Evolutionary conservation across 2,888 invertebrate genomes (phyloP), one percentile per base, ranked within the genome.

Genomic region (Eupeodes luniger): DNA sequence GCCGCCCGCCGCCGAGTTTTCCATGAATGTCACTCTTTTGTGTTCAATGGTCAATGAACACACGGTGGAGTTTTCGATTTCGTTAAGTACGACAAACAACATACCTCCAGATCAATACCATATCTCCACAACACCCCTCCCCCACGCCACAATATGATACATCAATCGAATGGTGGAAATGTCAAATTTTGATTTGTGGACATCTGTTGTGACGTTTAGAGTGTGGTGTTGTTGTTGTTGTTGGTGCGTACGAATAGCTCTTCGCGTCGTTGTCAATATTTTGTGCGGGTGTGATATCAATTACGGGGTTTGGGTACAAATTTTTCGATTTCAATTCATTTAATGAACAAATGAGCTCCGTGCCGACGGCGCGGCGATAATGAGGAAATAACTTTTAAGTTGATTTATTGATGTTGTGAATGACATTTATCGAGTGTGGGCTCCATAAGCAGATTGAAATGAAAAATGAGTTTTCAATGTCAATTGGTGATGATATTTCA

Each of bases 171-270:
- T 55, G 36, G 69, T 81, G 62, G 7, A 76, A 81, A 75, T 82
- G 86, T 75, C 79, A 86, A 70, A 64, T 55, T 83, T 82, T 82
- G 82, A 86, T 86, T 82, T 86, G 86, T 86, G 78, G 82, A 51
- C 69, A 82, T 82, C 82, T 69, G 75, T 64, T 81, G 75, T 82
- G 86, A 79, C 78, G 74, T 75, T 82, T 74, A 67, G 61, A 67
- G 57, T 53, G 67, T 6, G 61, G 27, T 62, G 67, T 9, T 5
- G 4, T 7, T 9, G 4, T 7, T 9, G 19, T 19, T 19, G 40
- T 40, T 40, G 9, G 6, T 7, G 40, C 40, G 40, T 40, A 40
- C 40, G 2, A 40, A 40, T 9, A 5, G 6, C 40, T 40, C 40
- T 9, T 40, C 40, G 5, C 40, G 6, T 40, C 19, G 64, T 10